Conservation (phyloP, 2,888 invertebrate species). For the Neoascia interrupta region DNA sequence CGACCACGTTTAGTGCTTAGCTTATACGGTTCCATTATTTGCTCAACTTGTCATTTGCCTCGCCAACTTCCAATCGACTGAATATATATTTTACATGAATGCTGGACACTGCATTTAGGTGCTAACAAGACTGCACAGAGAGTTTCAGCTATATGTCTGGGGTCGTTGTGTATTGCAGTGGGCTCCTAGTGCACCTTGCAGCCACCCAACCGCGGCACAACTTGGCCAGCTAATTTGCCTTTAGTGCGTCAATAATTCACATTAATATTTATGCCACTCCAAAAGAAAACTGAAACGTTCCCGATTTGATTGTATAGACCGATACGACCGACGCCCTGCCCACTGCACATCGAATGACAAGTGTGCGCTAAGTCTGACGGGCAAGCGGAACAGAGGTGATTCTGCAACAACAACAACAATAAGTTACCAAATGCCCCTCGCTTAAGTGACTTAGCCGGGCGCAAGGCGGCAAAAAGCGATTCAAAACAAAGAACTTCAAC, state of each 20-base stretch:
- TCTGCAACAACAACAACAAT: constrained; percentile 27
- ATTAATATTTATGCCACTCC: constrained; percentile 61
- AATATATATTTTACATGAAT: no score
- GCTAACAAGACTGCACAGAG: constrained; percentile 62
- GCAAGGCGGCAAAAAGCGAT: constrained; percentile 4
- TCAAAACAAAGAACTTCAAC: constrained; percentile 38
- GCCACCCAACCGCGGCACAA: constrained; percentile 17
- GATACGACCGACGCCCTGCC: constrained; percentile 1
- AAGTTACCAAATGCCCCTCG: constrained; percentile 19
- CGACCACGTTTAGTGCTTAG: no score
- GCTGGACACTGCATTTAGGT: no score
- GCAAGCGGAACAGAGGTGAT: constrained; percentile 10
- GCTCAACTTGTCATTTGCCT: no score
- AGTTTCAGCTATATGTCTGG: constrained; percentile 27
- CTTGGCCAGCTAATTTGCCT: constrained; percentile 50
- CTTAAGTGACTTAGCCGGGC: no score
- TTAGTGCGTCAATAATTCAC: constrained; percentile 68
- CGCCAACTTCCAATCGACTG: no score
- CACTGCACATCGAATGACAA: constrained; percentile 44
- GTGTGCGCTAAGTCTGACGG: constrained; percentile 1
- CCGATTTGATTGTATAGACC: constrained; percentile 48
- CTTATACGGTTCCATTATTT: no score
- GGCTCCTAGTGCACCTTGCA: neutral
- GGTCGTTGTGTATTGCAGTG: neutral
- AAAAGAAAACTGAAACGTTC: constrained; percentile 38